These are phyloP conservation scores for Drosophila atripex DNA, from an alignment of 2,888 invertebrate genomes.

Conservation along the genomic window DNA sequence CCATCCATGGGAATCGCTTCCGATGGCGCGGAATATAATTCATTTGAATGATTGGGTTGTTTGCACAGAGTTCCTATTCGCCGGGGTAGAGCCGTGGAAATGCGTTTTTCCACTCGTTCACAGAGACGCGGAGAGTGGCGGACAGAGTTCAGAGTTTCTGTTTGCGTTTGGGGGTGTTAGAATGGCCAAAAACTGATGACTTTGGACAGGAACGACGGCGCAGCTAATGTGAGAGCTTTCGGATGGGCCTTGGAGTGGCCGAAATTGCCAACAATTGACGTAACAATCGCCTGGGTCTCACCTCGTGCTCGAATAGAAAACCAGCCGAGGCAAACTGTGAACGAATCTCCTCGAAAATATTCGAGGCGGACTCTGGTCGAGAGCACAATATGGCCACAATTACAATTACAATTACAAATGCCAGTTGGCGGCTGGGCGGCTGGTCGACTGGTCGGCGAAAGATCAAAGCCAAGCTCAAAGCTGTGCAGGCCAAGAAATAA, in stretches of 20 bases:
- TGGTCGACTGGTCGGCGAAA: slow-evolving; percentile 54
- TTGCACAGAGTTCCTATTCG: slow-evolving; percentile 51
- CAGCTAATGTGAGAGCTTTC: slow-evolving; percentile 31
- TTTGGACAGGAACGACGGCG: not conserved
- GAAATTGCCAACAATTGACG: slow-evolving; percentile 68
- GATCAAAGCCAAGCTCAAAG: slow-evolving; percentile 63
- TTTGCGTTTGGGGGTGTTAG: not conserved
- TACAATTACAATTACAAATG: slow-evolving; percentile 73
- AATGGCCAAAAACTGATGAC: not conserved
- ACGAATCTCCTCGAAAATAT: slow-evolving; percentile 26
- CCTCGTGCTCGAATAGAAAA: slow-evolving; percentile 37
- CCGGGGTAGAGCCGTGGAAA: slow-evolving; percentile 57
- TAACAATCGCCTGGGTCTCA: slow-evolving; percentile 50
- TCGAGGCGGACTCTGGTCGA: slow-evolving; percentile 2
- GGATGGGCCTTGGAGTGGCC: slow-evolving; percentile 11
- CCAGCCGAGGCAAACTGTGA: slow-evolving; percentile 40
- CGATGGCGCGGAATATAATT: slow-evolving; percentile 67
- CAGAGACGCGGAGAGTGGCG: slow-evolving; percentile 36
- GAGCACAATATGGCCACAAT: slow-evolving; percentile 50
- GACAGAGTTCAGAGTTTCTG: not conserved
- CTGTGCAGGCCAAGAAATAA: slow-evolving; percentile 57
- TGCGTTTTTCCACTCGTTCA: slow-evolving; percentile 62
- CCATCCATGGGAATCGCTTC: slow-evolving; percentile 53
- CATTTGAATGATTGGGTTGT: slow-evolving; percentile 78
- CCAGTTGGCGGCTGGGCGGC: slow-evolving; percentile 52